These are phyloP conservation scores for Cyphomyrus plagiostoma DNA, from an alignment of 2,113 vertebrate species.

Conservation along the genomic window DNA sequence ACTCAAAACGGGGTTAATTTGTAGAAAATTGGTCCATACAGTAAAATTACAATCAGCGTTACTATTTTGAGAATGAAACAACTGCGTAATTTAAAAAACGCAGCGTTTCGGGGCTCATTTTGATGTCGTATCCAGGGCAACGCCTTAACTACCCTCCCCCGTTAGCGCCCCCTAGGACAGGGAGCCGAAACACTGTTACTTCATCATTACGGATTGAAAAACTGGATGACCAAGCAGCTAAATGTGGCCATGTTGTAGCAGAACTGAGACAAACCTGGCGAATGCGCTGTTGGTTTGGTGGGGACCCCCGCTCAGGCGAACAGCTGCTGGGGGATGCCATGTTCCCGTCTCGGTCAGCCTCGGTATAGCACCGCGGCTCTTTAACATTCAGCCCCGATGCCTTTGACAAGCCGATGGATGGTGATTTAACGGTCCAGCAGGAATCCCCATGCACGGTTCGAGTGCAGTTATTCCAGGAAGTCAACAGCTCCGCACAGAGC, in stretches of 20 bases:
- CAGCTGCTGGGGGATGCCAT: slow-evolving; percentile 60
- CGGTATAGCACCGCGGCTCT: slow-evolving; percentile 54
- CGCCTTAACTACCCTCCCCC: slow-evolving; percentile 44
- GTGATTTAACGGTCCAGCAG: neutral
- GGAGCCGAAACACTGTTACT: slow-evolving; percentile 31
- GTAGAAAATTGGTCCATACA: neutral
- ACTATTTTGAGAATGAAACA: neutral
- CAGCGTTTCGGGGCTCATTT: neutral
- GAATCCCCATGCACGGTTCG: neutral
- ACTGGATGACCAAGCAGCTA: neutral
- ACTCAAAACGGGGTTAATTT: neutral
- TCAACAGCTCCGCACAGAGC: neutral
- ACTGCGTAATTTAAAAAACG: neutral
- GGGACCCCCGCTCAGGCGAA: slow-evolving; percentile 55
- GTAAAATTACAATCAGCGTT: neutral
- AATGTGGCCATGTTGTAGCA: neutral
- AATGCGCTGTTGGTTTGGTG: slow-evolving; percentile 59
- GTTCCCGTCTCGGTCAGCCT: slow-evolving; percentile 55
- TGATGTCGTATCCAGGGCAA: slow-evolving; percentile 40
- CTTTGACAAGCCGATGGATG: neutral
- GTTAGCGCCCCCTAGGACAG: neutral
- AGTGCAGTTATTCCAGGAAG: neutral
- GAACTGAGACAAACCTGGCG: slow-evolving; percentile 57
- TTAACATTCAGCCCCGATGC: slow-evolving; percentile 50
- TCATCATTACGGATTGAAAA: slow-evolving; percentile 50